A percentile compares a stretch with the other conserved stretches of the same genome.
phyloP scores from a whole-genome alignment of 2,797 vertebrate species.

The Diceros bicornis region DNA sequence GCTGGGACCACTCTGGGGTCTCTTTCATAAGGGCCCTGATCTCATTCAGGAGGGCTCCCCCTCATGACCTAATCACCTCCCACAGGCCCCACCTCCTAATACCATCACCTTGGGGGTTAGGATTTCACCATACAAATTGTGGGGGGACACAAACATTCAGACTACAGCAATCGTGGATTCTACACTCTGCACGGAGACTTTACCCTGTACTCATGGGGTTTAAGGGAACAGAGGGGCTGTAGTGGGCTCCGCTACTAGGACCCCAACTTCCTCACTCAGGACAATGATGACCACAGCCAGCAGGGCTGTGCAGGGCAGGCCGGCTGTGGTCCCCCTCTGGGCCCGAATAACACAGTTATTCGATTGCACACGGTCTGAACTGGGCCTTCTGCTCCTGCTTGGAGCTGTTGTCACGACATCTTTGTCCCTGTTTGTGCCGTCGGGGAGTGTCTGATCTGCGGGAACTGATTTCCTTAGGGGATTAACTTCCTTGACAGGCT shows the following conservation, averaged over 20 bases:
- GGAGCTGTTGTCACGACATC: accelerated
- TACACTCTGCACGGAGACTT: accelerated
- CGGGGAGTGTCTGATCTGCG: neutral
- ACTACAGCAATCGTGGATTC: accelerated
- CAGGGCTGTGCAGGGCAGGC: neutral
- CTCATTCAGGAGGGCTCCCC: neutral
- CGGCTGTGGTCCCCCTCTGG: neutral
- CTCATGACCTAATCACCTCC: neutral
- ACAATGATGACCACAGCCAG: neutral
- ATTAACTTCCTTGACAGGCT: neutral
- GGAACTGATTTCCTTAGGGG: neutral
- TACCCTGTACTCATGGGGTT: neutral
- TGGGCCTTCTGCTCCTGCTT: neutral
- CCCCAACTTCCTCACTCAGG: neutral
- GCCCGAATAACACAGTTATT: accelerated
- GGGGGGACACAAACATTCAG: neutral
- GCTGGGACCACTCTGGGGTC: neutral
- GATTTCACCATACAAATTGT: neutral
- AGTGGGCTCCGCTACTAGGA: neutral
- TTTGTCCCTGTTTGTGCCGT: accelerated
- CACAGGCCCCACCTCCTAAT: neutral
- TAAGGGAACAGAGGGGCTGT: neutral
- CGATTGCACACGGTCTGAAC: too few species aligned
- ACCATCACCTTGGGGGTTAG: neutral
- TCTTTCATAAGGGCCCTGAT: neutral